Conservation (phyloP, 2,888 invertebrate genomes). For the Agonopterix subpropinquella region DNA sequence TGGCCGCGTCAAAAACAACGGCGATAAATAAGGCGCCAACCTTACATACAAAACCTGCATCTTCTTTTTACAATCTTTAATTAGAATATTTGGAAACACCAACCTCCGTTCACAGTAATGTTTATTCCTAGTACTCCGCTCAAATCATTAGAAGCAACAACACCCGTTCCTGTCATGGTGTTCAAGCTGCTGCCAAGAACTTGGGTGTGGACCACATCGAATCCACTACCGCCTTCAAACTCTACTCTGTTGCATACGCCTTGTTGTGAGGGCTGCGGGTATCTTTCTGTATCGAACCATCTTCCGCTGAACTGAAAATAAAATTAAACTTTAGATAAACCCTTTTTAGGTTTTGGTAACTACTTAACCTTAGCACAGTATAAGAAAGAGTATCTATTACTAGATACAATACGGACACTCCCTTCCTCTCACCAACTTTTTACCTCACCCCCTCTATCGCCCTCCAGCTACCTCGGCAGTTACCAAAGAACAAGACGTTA, state of each 20-base stretch:
- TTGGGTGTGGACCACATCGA: constrained; percentile 35
- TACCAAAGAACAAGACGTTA: too few species aligned
- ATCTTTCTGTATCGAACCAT: constrained; percentile 80
- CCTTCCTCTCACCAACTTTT: too few species aligned
- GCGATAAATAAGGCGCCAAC: too few species aligned
- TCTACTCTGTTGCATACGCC: constrained; percentile 78
- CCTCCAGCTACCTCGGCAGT: too few species aligned
- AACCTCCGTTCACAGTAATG: constrained; percentile 70
- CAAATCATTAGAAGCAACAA: constrained; percentile 51
- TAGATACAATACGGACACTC: too few species aligned
- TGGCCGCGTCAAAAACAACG: too few species aligned
- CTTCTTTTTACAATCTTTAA: too few species aligned
- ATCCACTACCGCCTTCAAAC: constrained; percentile 30
- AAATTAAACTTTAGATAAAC: neutral
- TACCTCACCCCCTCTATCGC: too few species aligned
- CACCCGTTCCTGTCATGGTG: constrained; percentile 67
- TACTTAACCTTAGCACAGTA: too few species aligned
- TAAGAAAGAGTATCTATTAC: too few species aligned
- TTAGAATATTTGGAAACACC: too few species aligned
- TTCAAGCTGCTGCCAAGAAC: constrained; percentile 55
- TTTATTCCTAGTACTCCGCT: constrained; percentile 70
- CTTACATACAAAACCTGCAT: too few species aligned
- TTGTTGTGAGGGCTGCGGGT: constrained; percentile 75
- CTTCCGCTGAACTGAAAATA: constrained; percentile 46
- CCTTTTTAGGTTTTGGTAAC: neutral